phyloP scores from a whole-genome alignment of 2,113 vertebrate species.

The Larimichthys polyactis region DNA sequence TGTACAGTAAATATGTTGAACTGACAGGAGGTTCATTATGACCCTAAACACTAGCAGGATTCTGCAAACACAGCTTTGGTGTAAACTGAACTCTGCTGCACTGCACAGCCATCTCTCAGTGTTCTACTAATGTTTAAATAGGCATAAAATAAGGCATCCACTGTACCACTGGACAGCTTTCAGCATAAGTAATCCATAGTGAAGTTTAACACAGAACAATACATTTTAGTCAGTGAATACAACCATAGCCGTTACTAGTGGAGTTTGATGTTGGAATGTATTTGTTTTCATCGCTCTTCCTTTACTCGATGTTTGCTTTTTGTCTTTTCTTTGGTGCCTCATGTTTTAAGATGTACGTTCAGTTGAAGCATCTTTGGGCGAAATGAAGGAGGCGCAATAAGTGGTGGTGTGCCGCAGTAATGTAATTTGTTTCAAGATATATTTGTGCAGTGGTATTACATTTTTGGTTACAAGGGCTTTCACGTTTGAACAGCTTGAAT shows the following conservation, averaged over 20 bases:
- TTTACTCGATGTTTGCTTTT: constrained; percentile 60
- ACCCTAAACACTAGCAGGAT: constrained; percentile 19
- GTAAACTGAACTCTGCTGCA: constrained; percentile 51
- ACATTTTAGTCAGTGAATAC: constrained; percentile 52
- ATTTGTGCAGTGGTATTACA: constrained; percentile 63
- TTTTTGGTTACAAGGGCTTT: constrained; percentile 78
- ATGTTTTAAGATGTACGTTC: constrained; percentile 45
- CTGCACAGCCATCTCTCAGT: constrained; percentile 50
- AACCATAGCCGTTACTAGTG: constrained; percentile 41
- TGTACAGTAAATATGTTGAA: constrained; percentile 51
- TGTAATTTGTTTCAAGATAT: constrained; percentile 47
- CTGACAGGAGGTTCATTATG: constrained; percentile 24
- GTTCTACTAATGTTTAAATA: constrained; percentile 61
- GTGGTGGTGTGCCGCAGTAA: constrained; percentile 40
- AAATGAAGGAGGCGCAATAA: constrained; percentile 35
- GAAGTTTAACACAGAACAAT: constrained; percentile 53
- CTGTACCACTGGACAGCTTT: constrained; percentile 44
- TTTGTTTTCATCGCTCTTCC: constrained; percentile 52
- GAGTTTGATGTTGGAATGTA: constrained; percentile 70
- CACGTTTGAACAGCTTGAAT: constrained; percentile 72
- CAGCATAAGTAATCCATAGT: constrained; percentile 53
- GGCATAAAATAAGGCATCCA: constrained; percentile 49
- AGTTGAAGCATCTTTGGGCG: constrained; percentile 45
- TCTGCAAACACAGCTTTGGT: constrained; percentile 49
- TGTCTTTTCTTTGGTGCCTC: constrained; percentile 60